Evolutionary conservation across 2,113 vertebrate genomes (phyloP).

Genomic region (Otus sunia): DNA sequence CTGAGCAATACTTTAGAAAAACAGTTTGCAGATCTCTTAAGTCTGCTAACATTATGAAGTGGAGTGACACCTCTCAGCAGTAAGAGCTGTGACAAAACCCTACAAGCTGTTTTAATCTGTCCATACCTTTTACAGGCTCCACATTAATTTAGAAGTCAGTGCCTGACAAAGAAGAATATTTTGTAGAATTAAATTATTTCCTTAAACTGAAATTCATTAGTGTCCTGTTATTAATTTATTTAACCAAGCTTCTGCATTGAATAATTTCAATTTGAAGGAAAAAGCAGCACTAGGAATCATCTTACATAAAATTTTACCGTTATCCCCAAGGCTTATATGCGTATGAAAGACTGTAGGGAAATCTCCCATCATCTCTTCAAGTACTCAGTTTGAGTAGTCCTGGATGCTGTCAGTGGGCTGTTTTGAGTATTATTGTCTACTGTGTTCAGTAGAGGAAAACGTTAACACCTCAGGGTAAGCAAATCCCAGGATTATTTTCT

Average conservation of each 20-base stretch:
- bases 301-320: background rate
- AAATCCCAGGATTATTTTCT: conserved; percentile 25
- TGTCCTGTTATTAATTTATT: background rate
- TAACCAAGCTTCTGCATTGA: background rate
- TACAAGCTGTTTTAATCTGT: background rate
- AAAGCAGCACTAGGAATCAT: background rate
- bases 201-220: background rate
- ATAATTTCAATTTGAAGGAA: background rate
- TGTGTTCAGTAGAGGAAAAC: background rate
- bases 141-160: background rate
- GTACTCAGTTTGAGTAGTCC: background rate
- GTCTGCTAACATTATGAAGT: background rate
- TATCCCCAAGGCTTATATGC: background rate
- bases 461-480: background rate
- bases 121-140: background rate
- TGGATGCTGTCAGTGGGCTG: background rate
- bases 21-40: background rate
- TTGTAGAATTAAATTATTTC: background rate
- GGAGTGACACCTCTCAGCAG: background rate
- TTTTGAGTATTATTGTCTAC: background rate
- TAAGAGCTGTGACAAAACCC: background rate
- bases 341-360: background rate
- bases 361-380: background rate
- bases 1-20: conserved; percentile 34
- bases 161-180: background rate